Evolutionary conservation across 1,140 invertebrate genomes (phyloP), one percentile per base, ranked within the genome.

Genomic region (Dinoponera quadriceps): DNA sequence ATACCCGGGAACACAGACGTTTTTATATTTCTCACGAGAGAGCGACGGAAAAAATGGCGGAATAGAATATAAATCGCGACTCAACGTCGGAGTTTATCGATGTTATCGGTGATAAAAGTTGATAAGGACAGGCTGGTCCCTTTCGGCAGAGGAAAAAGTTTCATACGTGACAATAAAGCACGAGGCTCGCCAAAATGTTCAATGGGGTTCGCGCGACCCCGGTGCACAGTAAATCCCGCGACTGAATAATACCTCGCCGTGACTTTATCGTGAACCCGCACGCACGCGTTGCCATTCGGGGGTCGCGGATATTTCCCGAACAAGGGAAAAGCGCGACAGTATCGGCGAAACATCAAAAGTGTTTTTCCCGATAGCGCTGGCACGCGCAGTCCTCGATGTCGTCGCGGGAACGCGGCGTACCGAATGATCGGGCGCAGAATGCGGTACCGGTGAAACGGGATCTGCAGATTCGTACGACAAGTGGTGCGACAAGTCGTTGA

Each of bases 391-490:
- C 38, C 22, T 48, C 73, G 69, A 25, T 54, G 60, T 75, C 80
- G 57, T 82, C 78, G 84, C 33, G 65, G n/a, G 33, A 57, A 55
- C 78, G n/a, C n/a, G 74, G 83, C 72, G 81, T 59, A 62, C 78
- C 75, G 80, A 29, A 25, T 57, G 63, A 78, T 78, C 63, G 51
- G 16, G 84, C 22, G 57, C 44, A 74, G 73, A 74, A 87, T 83
- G 25, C 3, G 48, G 59, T 55, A 38, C 48, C 66, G 22, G 11
- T 44, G 68, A 57, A 86, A 84, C 60, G 85, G 68, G 73, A 82
- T 86, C 78, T 69, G 57, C 54, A 83, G 72, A 85, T 87, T 75
- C 72, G 55, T 63, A 84, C 86, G 85, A 87, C 86, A 71, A 71
- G 51, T 55, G 33, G 22, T 54, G 33, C 54, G 71, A 75, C 75